Conservation (phyloP, 2,113 vertebrate species). For the Irena cyanogastra region DNA sequence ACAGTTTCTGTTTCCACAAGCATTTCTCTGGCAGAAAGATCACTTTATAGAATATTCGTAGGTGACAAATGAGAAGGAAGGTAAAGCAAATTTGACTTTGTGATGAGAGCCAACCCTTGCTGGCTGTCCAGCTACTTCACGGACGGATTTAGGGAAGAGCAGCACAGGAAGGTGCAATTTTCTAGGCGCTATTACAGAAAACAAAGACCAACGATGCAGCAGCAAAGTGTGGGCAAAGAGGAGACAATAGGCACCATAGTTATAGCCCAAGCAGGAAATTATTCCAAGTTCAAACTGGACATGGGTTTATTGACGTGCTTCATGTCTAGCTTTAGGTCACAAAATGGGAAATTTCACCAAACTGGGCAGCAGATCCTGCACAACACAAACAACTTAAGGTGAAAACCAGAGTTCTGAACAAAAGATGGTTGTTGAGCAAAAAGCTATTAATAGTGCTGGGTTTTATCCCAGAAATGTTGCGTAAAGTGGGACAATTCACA, state of each 20-base stretch:
- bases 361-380: background rate
- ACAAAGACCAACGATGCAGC: background rate
- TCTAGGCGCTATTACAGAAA: background rate
- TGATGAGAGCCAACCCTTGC: background rate
- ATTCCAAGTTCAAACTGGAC: background rate
- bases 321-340: background rate
- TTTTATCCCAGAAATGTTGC: constrained; percentile 55
- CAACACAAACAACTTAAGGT: constrained; percentile 45
- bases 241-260: background rate
- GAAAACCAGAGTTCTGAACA: constrained; percentile 36
- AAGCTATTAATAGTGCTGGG: constrained; percentile 58
- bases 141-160: background rate
- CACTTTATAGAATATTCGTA: background rate
- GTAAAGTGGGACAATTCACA: constrained; percentile 45
- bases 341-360: background rate
- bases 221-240: background rate
- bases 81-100: background rate
- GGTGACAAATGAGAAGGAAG: background rate
- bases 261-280: background rate
- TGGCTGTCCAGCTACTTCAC: background rate
- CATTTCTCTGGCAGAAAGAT: background rate
- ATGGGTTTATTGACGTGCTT: background rate
- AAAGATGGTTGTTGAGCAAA: constrained; percentile 53
- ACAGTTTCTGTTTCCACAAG: constrained; percentile 41
- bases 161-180: background rate